Evolutionary conservation across 2,797 vertebrate species (phyloP).

Genomic region (Gobio occitaniae): DNA sequence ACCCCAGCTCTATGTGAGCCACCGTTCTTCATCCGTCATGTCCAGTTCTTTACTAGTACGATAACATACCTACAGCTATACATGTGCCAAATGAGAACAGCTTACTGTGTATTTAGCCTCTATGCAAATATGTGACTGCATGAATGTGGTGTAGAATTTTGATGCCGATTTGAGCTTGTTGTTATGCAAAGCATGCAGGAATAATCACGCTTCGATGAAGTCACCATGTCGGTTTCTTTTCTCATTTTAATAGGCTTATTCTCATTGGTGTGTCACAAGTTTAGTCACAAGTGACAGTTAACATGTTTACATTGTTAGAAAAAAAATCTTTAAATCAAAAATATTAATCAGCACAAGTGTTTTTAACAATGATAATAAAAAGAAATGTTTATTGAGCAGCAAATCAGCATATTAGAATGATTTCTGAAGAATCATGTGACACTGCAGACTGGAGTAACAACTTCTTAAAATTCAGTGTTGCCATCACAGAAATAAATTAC

Average conservation of each 20-base stretch:
- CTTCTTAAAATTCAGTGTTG: no score
- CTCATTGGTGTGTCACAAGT: neutral
- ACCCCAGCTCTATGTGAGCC: constrained; percentile 7
- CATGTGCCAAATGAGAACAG: neutral
- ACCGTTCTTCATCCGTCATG: constrained; percentile 27
- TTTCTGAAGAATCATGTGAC: neutral
- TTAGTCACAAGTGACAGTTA: neutral
- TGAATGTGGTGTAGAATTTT: constrained; percentile 14
- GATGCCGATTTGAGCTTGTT: neutral
- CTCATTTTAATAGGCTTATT: constrained; percentile 27
- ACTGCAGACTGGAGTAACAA: no score
- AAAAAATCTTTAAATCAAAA: neutral
- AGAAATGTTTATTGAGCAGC: neutral
- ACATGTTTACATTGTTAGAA: neutral
- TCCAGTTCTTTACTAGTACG: constrained; percentile 6
- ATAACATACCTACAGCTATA: constrained; percentile 19
- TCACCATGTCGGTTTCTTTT: constrained; percentile 5
- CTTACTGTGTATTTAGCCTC: constrained; percentile 6
- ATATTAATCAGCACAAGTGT: neutral
- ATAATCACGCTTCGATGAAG: constrained; percentile 29
- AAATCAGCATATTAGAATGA: no score
- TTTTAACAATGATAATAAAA: neutral
- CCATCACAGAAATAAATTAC: no score
- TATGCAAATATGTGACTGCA: constrained; percentile 25
- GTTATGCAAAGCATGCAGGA: constrained; percentile 35